Evolutionary conservation across 2,888 invertebrate genomes (phyloP), one percentile per base, ranked within the genome.

Genomic region (Acanthacorydalis orientalis): DNA sequence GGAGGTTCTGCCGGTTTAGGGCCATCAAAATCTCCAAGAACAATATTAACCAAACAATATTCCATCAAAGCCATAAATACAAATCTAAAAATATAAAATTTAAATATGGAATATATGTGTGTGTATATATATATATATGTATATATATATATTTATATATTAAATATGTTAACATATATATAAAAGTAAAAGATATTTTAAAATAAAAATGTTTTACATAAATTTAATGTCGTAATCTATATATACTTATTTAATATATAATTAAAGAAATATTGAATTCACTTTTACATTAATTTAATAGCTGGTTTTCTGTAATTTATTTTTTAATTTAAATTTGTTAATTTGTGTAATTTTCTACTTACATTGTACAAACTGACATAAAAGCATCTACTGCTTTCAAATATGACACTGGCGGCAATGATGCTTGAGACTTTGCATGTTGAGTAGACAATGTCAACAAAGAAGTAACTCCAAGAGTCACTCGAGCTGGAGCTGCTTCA

Each of bases 51-150:
- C 53, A 90, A 67, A 55, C 89, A 90, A 61, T 90, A 91, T 62
- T 91, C 90, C 90, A 91, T 91, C 45, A 91, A 65, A 1, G 90
- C 90, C 86, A 91, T 85, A 61, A 91, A 91, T 59, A 91, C 90
- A 65, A 91, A 90, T 50, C 82, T 83, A 61, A 31, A 58, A 55
- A 35, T 32, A 31, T 46, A 50, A 47, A 40, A 43, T 34, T 2
- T 16, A 12, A 11, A 41, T 40, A 9, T 16, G 31, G 23, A 23
- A 23, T 6, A 23, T 6, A 23, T 6, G 6, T 6, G 23, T 23
- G 23, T 23, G 6, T 23, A 23, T 23, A 23, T 23, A 23, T 23
- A 23, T 23, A 23, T 23, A 23, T 23, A 23, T 23, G 6, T 23
- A 23, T 23, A 23, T 23, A 23, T 23, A 23, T 23, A 23, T 23